phyloP scores from a whole-genome alignment of 2,113 vertebrate species.

The Bubo blakistoni region DNA sequence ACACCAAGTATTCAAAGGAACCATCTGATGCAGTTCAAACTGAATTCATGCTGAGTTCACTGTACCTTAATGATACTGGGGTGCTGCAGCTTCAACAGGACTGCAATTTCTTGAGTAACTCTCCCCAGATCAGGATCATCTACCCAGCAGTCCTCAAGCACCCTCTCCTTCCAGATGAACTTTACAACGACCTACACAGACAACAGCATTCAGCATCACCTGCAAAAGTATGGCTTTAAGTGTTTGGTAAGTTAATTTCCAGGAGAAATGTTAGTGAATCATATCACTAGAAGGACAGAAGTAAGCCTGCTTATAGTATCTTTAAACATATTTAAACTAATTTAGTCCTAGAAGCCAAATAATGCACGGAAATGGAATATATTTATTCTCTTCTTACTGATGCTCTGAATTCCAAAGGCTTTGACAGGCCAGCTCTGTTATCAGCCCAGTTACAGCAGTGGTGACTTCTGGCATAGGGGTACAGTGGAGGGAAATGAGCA shows the following conservation, averaged over 20 bases:
- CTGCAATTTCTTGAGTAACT: constrained; percentile 88
- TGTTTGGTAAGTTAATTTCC: neutral
- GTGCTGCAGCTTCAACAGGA: constrained; percentile 84
- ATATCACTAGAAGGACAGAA: neutral
- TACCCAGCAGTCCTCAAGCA: constrained; percentile 89
- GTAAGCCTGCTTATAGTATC: neutral
- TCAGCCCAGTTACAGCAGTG: neutral
- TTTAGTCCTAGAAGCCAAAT: neutral
- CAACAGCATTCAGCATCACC: neutral
- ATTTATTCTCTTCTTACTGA: neutral
- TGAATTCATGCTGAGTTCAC: neutral
- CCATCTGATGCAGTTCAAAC: neutral
- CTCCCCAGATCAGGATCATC: constrained; percentile 84
- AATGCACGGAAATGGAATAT: neutral
- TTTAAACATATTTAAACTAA: neutral
- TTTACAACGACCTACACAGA: constrained; percentile 85
- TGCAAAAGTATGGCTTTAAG: neutral
- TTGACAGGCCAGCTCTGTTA: neutral
- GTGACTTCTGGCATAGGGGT: neutral
- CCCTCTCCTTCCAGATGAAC: constrained; percentile 89
- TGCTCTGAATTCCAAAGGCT: neutral
- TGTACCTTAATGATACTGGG: constrained; percentile 88
- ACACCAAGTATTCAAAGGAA: neutral
- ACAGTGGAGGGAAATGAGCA: neutral
- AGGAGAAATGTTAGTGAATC: neutral